Conservation (phyloP, 2,797 vertebrate genomes). For the Margarornis squamiger region DNA sequence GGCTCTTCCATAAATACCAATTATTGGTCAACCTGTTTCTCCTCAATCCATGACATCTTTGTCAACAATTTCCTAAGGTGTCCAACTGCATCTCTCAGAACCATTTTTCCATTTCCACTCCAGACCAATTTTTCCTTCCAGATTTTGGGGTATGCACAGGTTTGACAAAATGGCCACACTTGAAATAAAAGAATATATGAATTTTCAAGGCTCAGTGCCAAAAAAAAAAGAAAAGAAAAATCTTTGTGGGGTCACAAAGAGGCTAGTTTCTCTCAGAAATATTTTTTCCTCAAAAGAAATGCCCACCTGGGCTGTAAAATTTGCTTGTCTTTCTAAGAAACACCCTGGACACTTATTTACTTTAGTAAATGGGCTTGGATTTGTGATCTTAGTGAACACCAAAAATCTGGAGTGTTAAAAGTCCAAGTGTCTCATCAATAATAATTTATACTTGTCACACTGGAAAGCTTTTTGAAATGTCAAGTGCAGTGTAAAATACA, state of each 20-base stretch:
- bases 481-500: not conserved
- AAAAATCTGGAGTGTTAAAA: not conserved
- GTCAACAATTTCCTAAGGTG: not conserved
- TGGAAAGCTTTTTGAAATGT: not conserved
- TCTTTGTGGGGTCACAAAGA: not conserved
- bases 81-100: not conserved
- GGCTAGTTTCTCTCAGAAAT: not conserved
- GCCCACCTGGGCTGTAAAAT: not conserved
- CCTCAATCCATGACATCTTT: not conserved
- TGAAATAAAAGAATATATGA: not conserved
- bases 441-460: not conserved
- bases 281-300: not conserved
- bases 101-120: not conserved
- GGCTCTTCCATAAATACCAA: not conserved
- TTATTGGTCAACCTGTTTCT: not conserved
- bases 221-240: not conserved
- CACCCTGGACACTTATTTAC: not conserved
- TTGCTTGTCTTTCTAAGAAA: not conserved
- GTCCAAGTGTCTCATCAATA: not conserved
- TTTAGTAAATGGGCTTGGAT: not conserved
- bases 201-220: not conserved
- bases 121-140: not conserved
- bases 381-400: not conserved
- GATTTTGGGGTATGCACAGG: not conserved
- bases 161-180: rapidly evolving